Evolutionary conservation across 2,113 vertebrate genomes (phyloP), one percentile per base, ranked within the genome.

Genomic region (Rhipidura dahli): DNA sequence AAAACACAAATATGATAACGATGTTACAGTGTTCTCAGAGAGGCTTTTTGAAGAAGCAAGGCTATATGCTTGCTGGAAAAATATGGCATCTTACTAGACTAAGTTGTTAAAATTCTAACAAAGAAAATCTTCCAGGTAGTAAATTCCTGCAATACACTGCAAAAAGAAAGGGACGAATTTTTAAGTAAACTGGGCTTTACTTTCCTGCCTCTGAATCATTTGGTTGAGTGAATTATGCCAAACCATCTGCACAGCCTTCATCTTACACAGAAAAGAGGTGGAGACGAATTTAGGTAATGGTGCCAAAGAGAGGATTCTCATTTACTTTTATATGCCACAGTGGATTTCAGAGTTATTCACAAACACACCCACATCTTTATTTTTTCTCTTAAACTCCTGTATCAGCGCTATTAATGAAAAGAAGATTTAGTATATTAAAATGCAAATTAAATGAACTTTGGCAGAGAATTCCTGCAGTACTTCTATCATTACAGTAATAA

Each of bases 1-100:
- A 94, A 94, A 97, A 96, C 24, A 12, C 69, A 95, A 91, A 80
- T 89, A 60, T 3, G 24, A 59, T 84, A 94, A 92, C 91, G 86
- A 17, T 54, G 42, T 33, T 9, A 45, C 72, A 92, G 54, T 66
- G 12, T 60, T 83, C 65, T 96, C 37, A 39, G 22, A 80, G 53
- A 85, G n/a, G 21, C 44, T 8, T 88, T 87, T 80, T 87, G 89
- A 92, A 79, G 66, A 56, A 91, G 6, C 4, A 93, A 80, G 87
- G 61, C 35, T 92, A 37, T 87, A 23, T 16, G 2, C 13, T 83
- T 94, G 33, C 31, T 88, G 33, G 83, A 60, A 88, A 91, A 96
- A 60, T 54, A 56, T 8, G 13, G 6, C 7, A 11, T 39, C 6
- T 61, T 88, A 40, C 83, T 77, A 73, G 54, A 64, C 7, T 73